These are phyloP conservation scores for Pyrgus malvae DNA, from an alignment of 2,888 invertebrate genomes.

Conservation along the genomic window DNA sequence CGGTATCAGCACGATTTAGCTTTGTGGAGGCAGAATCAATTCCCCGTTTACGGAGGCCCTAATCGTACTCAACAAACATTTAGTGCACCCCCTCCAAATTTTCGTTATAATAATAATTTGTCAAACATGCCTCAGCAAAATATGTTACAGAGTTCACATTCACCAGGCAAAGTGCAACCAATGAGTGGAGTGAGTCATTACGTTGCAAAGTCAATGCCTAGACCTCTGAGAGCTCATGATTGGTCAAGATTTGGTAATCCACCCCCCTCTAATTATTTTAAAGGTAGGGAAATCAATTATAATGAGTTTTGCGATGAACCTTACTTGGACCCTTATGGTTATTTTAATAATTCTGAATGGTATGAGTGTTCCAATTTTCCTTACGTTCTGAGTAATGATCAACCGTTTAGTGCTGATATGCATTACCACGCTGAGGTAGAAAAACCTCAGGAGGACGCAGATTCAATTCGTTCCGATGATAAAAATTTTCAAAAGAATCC, in stretches of 20 bases:
- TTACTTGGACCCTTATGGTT: neutral
- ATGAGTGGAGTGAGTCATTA: constrained; percentile 5
- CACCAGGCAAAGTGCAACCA: neutral
- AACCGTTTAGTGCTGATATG: neutral
- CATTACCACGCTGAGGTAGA: neutral
- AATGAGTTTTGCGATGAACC: neutral
- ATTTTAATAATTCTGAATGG: neutral
- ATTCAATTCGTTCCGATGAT: neutral
- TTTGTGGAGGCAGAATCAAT: neutral
- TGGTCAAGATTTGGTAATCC: constrained; percentile 4
- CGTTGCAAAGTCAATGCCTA: neutral
- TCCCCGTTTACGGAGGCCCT: neutral
- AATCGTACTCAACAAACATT: constrained; percentile 5
- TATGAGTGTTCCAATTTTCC: neutral
- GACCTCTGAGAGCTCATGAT: neutral
- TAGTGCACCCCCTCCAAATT: constrained; percentile 5
- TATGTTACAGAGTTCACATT: neutral
- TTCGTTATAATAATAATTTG: neutral
- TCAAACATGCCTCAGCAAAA: neutral
- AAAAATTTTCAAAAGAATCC: neutral
- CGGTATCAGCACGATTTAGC: neutral
- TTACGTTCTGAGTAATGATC: neutral
- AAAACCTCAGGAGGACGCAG: neutral
- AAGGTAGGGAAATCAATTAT: constrained; percentile 3
- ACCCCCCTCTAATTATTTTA: constrained; percentile 7